Conservation (phyloP, 2,888 invertebrate species). For the Nematopogon swammerdamellus region DNA sequence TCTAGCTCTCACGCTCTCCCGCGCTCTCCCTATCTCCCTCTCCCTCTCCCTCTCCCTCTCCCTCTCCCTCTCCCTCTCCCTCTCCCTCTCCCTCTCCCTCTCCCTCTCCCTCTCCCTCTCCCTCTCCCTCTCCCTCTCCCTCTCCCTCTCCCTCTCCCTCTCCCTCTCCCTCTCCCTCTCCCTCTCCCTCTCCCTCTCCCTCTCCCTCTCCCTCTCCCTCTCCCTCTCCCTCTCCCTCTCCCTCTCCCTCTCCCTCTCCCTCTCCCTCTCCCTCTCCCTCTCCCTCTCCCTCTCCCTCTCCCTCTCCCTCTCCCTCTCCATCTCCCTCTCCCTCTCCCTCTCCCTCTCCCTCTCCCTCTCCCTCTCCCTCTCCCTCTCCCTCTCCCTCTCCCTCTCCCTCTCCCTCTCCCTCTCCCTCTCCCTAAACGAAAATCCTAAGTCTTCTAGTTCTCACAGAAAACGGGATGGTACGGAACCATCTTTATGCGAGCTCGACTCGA, state of each 20-base stretch:
- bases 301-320: neutral
- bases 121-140: neutral
- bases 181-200: neutral
- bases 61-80: neutral
- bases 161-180: neutral
- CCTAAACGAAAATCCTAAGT: too few species aligned
- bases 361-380: too few species aligned
- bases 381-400: too few species aligned
- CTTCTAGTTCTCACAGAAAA: too few species aligned
- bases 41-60: neutral
- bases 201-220: neutral
- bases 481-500: too few species aligned
- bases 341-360: neutral
- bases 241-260: neutral
- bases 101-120: neutral
- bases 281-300: neutral
- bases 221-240: neutral
- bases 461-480: too few species aligned
- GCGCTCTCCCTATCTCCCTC: too few species aligned
- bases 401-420: too few species aligned
- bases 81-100: neutral
- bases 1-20: too few species aligned
- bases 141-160: neutral
- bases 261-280: neutral
- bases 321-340: too few species aligned